Conservation (phyloP, 1,140 invertebrate species). For the Drosophila serrata region DNA sequence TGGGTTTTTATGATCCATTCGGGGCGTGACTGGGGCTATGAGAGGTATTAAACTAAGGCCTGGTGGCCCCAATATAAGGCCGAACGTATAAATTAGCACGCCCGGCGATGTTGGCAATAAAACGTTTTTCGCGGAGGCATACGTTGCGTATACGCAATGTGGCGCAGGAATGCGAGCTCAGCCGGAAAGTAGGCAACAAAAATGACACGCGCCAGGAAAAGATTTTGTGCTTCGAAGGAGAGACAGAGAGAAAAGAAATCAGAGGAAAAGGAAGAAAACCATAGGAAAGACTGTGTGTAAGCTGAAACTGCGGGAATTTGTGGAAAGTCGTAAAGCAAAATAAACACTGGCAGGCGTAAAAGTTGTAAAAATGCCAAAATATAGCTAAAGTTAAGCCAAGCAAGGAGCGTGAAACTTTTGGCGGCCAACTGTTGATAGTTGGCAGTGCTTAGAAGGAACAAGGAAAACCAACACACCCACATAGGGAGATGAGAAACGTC, state of each 20-base stretch:
- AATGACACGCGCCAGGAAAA: constrained; percentile 71
- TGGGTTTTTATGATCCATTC: constrained; percentile 74
- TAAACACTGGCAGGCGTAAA: constrained; percentile 79
- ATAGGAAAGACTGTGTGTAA: constrained; percentile 20
- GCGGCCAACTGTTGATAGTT: constrained; percentile 61
- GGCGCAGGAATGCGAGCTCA: constrained; percentile 29
- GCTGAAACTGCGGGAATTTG: constrained; percentile 59
- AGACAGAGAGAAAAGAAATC: neutral
- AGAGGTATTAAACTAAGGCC: constrained; percentile 54
- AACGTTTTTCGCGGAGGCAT: constrained; percentile 66
- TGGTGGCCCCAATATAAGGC: neutral
- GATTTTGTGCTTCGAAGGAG: constrained; percentile 14
- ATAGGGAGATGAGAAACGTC: constrained; percentile 9
- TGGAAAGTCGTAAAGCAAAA: constrained; percentile 77
- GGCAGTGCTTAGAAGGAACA: constrained; percentile 5
- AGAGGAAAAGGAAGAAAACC: neutral
- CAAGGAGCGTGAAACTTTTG: constrained; percentile 29
- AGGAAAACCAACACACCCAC: neutral
- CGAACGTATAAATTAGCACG: constrained; percentile 77
- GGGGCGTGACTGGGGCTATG: constrained; percentile 60
- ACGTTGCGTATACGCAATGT: constrained; percentile 61
- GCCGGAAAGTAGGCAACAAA: constrained; percentile 62
- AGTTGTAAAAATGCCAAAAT: constrained; percentile 77
- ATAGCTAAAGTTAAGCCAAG: constrained; percentile 40
- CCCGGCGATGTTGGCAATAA: constrained; percentile 61